Conservation (phyloP, 2,113 vertebrate species). For the Tursiops truncatus region DNA sequence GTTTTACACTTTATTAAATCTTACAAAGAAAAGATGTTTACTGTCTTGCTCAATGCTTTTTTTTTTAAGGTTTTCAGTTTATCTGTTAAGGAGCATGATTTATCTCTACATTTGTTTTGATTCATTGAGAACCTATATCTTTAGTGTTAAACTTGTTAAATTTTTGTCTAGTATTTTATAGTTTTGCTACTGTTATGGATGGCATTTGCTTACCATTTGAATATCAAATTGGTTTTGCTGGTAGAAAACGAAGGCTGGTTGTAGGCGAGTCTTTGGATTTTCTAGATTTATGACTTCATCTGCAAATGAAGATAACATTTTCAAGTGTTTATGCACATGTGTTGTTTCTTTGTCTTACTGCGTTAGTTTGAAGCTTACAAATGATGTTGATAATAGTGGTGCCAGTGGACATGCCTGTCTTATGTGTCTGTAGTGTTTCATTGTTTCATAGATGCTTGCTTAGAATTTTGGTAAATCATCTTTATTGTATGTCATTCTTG, state of each 20-base stretch:
- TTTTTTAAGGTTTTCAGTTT: neutral
- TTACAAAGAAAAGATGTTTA: neutral
- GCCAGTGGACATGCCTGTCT: neutral
- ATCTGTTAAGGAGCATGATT: neutral
- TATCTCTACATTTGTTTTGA: conserved; percentile 17
- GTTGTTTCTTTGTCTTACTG: neutral
- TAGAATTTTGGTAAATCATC: neutral
- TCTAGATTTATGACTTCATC: neutral
- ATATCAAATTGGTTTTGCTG: conserved; percentile 39
- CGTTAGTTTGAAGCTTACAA: neutral
- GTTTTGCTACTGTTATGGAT: neutral
- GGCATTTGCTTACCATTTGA: neutral
- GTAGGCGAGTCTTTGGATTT: conserved; percentile 7
- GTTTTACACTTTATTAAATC: neutral
- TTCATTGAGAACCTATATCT: neutral
- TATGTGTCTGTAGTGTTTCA: neutral
- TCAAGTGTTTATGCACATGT: neutral
- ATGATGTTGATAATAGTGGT: neutral
- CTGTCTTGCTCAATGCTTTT: neutral
- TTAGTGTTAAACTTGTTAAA: neutral
- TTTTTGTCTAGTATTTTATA: neutral
- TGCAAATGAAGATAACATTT: neutral
- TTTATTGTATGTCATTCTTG: neutral
- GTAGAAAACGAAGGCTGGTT: neutral
- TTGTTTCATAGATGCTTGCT: neutral